A percentile compares a stretch with the other conserved stretches of the same genome.
Evolutionary conservation across 2,113 vertebrate species (phyloP).

Genomic region (Neodontobutis hainanensis): DNA sequence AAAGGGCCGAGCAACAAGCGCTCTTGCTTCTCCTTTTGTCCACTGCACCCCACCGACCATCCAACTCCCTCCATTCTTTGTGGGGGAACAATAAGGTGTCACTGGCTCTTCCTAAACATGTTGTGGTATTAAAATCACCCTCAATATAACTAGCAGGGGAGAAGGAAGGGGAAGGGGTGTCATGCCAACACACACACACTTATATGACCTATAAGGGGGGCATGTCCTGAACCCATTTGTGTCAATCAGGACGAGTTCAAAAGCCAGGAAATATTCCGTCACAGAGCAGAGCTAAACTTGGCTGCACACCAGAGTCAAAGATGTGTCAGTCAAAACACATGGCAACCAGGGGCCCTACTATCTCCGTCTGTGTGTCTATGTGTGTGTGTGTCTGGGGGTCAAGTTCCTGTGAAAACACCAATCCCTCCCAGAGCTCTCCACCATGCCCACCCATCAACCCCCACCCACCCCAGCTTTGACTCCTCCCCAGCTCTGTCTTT

Average conservation of each 20-base stretch:
- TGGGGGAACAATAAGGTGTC: slow-evolving; percentile 77
- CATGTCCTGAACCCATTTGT: slow-evolving; percentile 67
- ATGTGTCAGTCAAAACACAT: slow-evolving; percentile 76
- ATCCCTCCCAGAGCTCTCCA: slow-evolving; percentile 56
- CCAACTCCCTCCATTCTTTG: slow-evolving; percentile 72
- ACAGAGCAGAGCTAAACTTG: slow-evolving; percentile 61
- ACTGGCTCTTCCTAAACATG: slow-evolving; percentile 84
- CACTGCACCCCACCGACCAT: slow-evolving; percentile 40
- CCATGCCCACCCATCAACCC: slow-evolving; percentile 3
- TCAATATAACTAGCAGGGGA: slow-evolving; percentile 62
- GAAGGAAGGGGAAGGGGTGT: slow-evolving; percentile 33
- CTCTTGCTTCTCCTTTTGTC: slow-evolving; percentile 60
- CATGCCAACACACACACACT: slow-evolving; percentile 54
- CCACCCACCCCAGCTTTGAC: slow-evolving; percentile 22
- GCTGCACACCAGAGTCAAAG: slow-evolving; percentile 63
- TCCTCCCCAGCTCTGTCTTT: slow-evolving; percentile 39
- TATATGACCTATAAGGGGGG: slow-evolving; percentile 57
- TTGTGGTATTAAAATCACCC: slow-evolving; percentile 74
- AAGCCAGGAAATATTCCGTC: slow-evolving; percentile 70
- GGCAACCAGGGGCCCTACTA: slow-evolving; percentile 61
- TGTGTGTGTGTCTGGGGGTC: slow-evolving; percentile 55
- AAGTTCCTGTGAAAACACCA: slow-evolving; percentile 71
- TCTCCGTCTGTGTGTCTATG: slow-evolving; percentile 27
- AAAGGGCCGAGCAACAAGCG: slow-evolving; percentile 44
- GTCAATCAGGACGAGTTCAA: slow-evolving; percentile 73